A percentile compares a stretch with the other conserved stretches of the same genome.
phyloP scores from a whole-genome alignment of 2,888 invertebrate species.

The Apoda limacodes region DNA sequence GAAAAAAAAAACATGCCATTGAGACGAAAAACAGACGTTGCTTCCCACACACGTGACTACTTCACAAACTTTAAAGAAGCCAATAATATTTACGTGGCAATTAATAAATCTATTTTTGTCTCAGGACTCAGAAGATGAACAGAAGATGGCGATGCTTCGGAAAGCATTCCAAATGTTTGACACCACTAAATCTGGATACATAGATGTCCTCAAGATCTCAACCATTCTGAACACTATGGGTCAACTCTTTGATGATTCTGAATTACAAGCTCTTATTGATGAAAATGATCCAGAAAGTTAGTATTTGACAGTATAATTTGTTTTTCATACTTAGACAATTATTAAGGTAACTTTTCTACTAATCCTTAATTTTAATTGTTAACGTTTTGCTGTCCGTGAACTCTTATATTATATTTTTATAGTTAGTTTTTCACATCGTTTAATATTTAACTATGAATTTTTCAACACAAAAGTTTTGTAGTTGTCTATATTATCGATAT shows the following conservation, averaged over 20 bases:
- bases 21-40: too few relatives aligned
- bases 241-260: constrained; percentile 92
- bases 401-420: too few relatives aligned
- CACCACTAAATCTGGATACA: constrained; percentile 91
- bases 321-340: too few relatives aligned
- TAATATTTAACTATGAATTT: too few relatives aligned
- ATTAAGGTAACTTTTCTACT: too few relatives aligned
- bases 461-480: too few relatives aligned
- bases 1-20: too few relatives aligned
- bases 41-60: not conserved
- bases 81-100: constrained; percentile 12
- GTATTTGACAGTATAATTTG: too few relatives aligned
- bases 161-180: constrained; percentile 98
- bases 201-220: constrained; percentile 90
- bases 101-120: constrained; percentile 14
- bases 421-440: too few relatives aligned
- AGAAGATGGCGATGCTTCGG: constrained; percentile 90
- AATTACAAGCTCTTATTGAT: constrained; percentile 88
- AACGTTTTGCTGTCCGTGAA: too few relatives aligned
- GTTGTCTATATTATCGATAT: too few relatives aligned
- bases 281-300: constrained; percentile 91
- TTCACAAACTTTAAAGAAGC: constrained; percentile 21
- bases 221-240: constrained; percentile 96
- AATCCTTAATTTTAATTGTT: too few relatives aligned
- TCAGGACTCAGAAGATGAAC: constrained; percentile 76